Evolutionary conservation across 2,797 vertebrate genomes (phyloP), one percentile per base, ranked within the genome.

Genomic region (Acanthurus lineatus): DNA sequence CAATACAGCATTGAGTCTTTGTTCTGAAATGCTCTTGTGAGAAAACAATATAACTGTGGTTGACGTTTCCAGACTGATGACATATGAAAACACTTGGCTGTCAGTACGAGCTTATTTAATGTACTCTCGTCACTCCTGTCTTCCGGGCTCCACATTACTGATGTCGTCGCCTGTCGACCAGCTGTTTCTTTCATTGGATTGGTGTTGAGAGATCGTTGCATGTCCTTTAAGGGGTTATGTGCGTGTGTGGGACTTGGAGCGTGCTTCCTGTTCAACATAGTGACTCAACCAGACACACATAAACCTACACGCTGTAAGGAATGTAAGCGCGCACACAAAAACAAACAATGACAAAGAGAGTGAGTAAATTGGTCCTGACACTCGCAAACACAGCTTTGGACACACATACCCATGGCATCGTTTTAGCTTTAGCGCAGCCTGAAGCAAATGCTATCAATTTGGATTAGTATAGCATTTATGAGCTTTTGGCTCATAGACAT

Each of bases 81-180:
- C 85, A 85, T 69, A 59, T 80, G 45, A 76, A 82, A 83, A 77
- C 51, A 25, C 20, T 57, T 51, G 56, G 76, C 88, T 91, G 89
- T 93, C 91, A 91, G 79, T 77, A 64, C 47, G 40, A 87, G 53
- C 87, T 80, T 85, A 89, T 93, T 92, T 86, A 87, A 67, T 64
- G 35, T 45, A 56, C 79, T 81, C 71, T 78, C 75, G 83, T 91
- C 86, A 81, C 61, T 83, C 69, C 70, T 1, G 51, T 69, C 79
- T 77, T 85, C 79, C 68, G 28, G 77, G 62, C 82, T 74, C 80
- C 71, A 68, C 71, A 83, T 83, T 78, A 83, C 66, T 2, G 5
- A 73, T 42, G 59, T 81, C 25, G 56, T 73, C 48, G 79, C 85
- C 81, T 80, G 79, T 81, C 45, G 12, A 69, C 73, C 89, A 81